phyloP scores from a whole-genome alignment of 2,113 vertebrate genomes.

The Girardinichthys multiradiatus region DNA sequence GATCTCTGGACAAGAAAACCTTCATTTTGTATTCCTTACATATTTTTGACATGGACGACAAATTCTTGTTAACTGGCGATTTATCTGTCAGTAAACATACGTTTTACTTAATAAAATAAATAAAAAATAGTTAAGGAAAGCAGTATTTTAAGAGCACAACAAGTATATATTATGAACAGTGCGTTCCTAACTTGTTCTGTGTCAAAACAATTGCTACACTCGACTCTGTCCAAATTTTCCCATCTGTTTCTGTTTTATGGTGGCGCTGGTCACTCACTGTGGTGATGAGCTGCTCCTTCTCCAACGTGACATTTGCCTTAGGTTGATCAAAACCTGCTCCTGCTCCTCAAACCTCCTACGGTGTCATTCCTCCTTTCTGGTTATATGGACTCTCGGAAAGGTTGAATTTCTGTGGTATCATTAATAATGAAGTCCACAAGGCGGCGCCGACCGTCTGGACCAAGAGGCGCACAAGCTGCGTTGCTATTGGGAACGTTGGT shows the following conservation, averaged over 20 bases:
- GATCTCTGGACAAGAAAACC: too few relatives aligned
- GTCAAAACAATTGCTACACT: background rate
- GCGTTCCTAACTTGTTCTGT: background rate
- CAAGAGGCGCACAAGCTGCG: conserved; percentile 18
- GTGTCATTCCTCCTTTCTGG: conserved; percentile 9
- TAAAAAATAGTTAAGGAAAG: background rate
- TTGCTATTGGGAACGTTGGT: conserved; percentile 52
- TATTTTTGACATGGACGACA: background rate
- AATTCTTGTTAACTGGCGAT: background rate
- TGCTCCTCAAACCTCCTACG: background rate
- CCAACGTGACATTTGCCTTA: background rate
- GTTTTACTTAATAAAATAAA: background rate
- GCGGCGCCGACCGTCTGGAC: conserved; percentile 57
- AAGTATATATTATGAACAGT: background rate
- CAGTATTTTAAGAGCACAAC: background rate
- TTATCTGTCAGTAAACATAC: background rate
- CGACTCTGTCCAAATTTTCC: background rate
- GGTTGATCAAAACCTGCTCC: conserved; percentile 1
- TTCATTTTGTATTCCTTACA: too few relatives aligned
- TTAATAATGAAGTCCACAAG: conserved; percentile 63
- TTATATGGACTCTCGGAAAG: conserved; percentile 47
- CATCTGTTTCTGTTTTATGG: background rate
- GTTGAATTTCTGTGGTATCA: conserved; percentile 54
- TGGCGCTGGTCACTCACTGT: conserved; percentile 42
- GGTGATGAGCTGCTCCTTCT: conserved; percentile 17